Evolutionary conservation across 2,797 vertebrate species (phyloP), one percentile per base, ranked within the genome.

Genomic region (Vespertilio murinus): DNA sequence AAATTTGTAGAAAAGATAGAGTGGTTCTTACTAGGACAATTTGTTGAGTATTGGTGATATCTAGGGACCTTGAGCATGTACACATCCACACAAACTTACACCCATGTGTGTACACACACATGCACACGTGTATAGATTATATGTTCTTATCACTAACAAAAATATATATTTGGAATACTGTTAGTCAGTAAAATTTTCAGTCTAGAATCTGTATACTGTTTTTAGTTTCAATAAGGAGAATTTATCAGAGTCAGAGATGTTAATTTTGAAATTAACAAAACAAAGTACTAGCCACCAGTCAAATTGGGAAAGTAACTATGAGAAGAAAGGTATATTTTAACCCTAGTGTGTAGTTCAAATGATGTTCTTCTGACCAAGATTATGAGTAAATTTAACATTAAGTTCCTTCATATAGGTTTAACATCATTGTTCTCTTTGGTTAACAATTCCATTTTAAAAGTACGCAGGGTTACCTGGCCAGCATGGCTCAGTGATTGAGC

Each of bases 1-100:
- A 86, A 79, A 82, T 94, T 88, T 17, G 5, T 86, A 11, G 77
- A 64, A 90, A 92, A 95, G 40, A 71, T 35, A 71, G 2, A 30
- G 2, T 35, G 3, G 17, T 35, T 94, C 93, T 79, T 54, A 80
- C 42, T n/a, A 56, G n/a, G 54, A 77, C 10, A 52, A 65, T 70
- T 73, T 78, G 75, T 5, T 90, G 47, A 90, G 33, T 42, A 80
- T 67, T 28, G 8, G 12, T 67, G 54, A n/a, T 38, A 86, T 49
- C 33, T 61, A 59, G n/a, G 28, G 30, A 64, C 54, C 35, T 28
- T 79, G 84, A 73, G 23, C 22, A 10, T 12, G 61, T 14, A 71
- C 54, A 18, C n/a, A 9, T 3, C 8, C 6, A 78, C 12, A 49
- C 8, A 25, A 47, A 69, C 22, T 65, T 25, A 70, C 3, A 33